These are phyloP conservation scores for Myoxocephalus aenaeus DNA, from an alignment of 2,797 vertebrate genomes.

Conservation along the genomic window DNA sequence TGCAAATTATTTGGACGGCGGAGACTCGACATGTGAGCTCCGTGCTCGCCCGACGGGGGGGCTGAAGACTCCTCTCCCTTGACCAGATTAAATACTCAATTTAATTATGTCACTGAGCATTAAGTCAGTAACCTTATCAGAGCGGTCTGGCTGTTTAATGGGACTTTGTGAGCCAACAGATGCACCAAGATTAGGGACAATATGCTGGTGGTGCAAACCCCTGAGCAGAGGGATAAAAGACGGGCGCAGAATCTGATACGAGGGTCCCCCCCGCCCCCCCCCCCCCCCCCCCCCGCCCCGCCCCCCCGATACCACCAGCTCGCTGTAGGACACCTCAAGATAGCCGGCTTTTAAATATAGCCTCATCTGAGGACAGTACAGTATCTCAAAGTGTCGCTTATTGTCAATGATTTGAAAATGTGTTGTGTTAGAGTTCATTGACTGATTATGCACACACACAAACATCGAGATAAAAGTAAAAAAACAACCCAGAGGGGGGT, in stretches of 20 bases:
- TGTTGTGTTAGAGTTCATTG: not conserved
- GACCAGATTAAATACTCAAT: constrained; percentile 72
- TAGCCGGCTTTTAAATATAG: constrained; percentile 43
- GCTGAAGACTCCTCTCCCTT: constrained; percentile 34
- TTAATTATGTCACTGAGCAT: constrained; percentile 76
- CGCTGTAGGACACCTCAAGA: constrained; percentile 25
- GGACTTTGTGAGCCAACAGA: constrained; percentile 65
- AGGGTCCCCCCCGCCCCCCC: not conserved
- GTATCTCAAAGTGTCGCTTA: not conserved
- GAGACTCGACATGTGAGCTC: constrained; percentile 22
- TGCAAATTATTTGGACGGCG: constrained; percentile 31
- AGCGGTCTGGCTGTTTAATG: constrained; percentile 64
- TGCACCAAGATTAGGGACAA: constrained; percentile 66
- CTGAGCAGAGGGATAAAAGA: constrained; percentile 41
- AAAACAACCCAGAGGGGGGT: not conserved
- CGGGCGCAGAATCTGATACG: constrained; percentile 46
- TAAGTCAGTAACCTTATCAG: constrained; percentile 69
- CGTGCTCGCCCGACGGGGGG: constrained; percentile 32
- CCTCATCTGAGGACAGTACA: not conserved
- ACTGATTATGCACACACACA: constrained; percentile 12
- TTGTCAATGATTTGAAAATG: not conserved
- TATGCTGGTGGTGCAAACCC: constrained; percentile 58
- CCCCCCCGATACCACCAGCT: constrained; percentile 12
- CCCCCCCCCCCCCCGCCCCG: not conserved
- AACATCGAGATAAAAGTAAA: constrained; percentile 18